Evolutionary conservation across 2,113 vertebrate species (phyloP).

Genomic region (Cardinalis cardinalis): DNA sequence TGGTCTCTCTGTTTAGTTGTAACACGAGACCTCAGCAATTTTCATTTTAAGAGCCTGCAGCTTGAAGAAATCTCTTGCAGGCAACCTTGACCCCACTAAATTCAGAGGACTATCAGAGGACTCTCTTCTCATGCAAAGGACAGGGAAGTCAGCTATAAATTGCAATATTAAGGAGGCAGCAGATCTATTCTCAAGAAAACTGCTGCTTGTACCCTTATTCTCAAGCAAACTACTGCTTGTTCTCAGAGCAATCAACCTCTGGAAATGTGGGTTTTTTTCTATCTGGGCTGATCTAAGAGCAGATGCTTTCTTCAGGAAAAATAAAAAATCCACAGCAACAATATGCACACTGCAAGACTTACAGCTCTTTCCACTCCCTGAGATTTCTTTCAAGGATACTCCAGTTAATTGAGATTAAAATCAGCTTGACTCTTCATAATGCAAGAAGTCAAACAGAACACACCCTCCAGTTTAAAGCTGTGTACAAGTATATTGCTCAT

Average conservation of each 20-base stretch:
- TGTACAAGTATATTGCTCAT: background rate
- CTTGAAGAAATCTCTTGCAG: background rate
- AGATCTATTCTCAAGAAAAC: background rate
- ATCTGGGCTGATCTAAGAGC: background rate
- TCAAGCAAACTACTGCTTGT: background rate
- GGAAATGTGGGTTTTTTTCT: background rate
- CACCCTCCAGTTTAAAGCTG: background rate
- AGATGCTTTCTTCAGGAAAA: background rate
- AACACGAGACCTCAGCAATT: background rate
- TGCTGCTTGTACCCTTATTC: background rate
- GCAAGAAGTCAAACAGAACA: background rate
- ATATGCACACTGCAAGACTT: background rate
- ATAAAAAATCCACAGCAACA: background rate
- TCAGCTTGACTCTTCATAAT: background rate
- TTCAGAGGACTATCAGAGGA: background rate
- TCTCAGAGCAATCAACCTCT: background rate
- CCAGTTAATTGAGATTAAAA: background rate
- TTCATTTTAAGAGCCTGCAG: background rate
- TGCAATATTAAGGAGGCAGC: fast-evolving
- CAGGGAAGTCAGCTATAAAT: background rate
- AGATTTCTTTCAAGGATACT: background rate
- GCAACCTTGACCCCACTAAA: background rate
- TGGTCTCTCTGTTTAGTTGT: background rate
- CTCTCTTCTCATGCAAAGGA: background rate
- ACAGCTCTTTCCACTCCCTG: background rate